Evolutionary conservation across 2,113 vertebrate genomes (phyloP), one percentile per base, ranked within the genome.

Genomic region (Anas platyrhynchos): DNA sequence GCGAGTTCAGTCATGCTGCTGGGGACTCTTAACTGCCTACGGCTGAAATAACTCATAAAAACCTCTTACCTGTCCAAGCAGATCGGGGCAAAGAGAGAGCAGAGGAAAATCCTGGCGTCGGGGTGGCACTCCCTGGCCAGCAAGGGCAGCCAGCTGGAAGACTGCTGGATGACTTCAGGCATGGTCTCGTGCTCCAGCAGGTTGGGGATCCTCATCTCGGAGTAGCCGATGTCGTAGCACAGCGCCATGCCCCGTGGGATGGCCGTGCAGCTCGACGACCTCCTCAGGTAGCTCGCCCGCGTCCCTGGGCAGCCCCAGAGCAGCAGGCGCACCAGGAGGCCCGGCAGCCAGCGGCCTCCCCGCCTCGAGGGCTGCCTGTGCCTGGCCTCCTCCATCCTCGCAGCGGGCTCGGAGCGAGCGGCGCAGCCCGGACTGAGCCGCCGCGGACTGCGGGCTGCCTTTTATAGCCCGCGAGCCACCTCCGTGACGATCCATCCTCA

Each of bases 81-180:
- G 91, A 99, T 97, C 2, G 98, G 98, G n/a, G 98, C 98, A 78
- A 99, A 99, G 63, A 99, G 98, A 17, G 98, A 99, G 96, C 98
- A 99, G 91, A 99, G 98, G 96, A 99, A 98, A 86, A 99, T 98
- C 85, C 97, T 96, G n/a, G 98, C 98, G 0, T 98, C 98, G 2
- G 98, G 98, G 78, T 99, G 98, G 87, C 98, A 99, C 79, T 99
- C 98, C 93, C 97, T 92, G 85, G 98, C 98, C 22, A 99, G 97
- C 65, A 99, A 97, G 36, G 98, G 98, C 96, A 99, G 94, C 98
- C 98, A 98, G 96, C 98, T 98, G 95, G 97, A 97, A 52, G 98
- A 98, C 75, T 99, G 98, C 93, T 99, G 98, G 32, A 98, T 98
- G 44, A 97, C 98, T 91, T 99, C 97, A 9, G 98, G 97, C 81